phyloP scores from a whole-genome alignment of 2,888 invertebrate genomes.

The Coelinius sp. region DNA sequence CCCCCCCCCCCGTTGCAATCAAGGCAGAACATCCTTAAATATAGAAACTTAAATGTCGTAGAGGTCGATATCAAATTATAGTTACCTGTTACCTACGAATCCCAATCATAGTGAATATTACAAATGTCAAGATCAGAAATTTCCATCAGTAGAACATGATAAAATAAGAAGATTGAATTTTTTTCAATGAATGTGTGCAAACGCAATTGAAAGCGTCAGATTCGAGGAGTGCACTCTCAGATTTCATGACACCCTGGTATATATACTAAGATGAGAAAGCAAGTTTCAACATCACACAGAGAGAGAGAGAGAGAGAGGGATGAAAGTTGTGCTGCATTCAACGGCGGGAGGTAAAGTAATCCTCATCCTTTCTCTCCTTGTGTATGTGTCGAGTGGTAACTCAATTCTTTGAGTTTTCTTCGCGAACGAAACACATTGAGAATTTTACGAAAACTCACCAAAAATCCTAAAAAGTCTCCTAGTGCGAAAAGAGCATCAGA shows the following conservation, averaged over 20 bases:
- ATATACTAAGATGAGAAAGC: slow-evolving; percentile 8
- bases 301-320: slow-evolving; percentile 15
- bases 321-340: slow-evolving; percentile 33
- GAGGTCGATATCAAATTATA: too few relatives aligned
- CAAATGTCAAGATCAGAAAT: too few relatives aligned
- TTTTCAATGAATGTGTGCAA: not conserved
- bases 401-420: slow-evolving; percentile 44
- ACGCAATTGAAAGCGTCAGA: not conserved
- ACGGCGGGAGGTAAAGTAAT: slow-evolving; percentile 23
- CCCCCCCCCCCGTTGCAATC: too few relatives aligned
- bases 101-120: too few relatives aligned
- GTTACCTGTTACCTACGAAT: too few relatives aligned
- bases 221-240: slow-evolving; percentile 17
- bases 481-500: slow-evolving; percentile 13
- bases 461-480: slow-evolving; percentile 34
- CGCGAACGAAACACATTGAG: slow-evolving; percentile 27
- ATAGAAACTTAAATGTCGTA: too few relatives aligned
- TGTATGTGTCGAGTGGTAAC: slow-evolving; percentile 32
- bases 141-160: not conserved
- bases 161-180: not conserved
- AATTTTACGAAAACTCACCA: slow-evolving; percentile 39
- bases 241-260: slow-evolving; percentile 19
- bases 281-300: not conserved
- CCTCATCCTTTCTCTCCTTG: slow-evolving; percentile 5
- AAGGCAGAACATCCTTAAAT: too few relatives aligned